A percentile compares a stretch with the other conserved stretches of the same genome.
These are phyloP conservation scores for Larimichthys crocea DNA, from an alignment of 2,113 vertebrate species.

Conservation along the genomic window DNA sequence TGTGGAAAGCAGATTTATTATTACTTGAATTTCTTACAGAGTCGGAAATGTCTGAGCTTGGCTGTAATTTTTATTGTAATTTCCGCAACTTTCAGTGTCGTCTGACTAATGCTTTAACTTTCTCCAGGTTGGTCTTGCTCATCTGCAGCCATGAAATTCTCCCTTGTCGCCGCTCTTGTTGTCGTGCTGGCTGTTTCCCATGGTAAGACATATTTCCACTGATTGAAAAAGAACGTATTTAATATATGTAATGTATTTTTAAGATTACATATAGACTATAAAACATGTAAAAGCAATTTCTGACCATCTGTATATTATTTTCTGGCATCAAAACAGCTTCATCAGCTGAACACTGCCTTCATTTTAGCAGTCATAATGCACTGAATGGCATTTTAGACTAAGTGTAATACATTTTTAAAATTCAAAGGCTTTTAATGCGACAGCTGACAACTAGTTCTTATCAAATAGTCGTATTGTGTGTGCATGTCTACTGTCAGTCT, in stretches of 20 bases:
- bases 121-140: slow-evolving; percentile 37
- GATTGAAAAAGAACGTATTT: not conserved
- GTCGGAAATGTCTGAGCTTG: not conserved
- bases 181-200: slow-evolving; percentile 65
- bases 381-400: not conserved
- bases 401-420: not conserved
- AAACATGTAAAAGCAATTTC: not conserved
- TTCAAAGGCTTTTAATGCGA: not conserved
- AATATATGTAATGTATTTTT: not conserved
- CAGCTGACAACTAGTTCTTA: not conserved
- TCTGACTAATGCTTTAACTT: not conserved
- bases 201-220: slow-evolving; percentile 48
- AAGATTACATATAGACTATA: not conserved
- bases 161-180: slow-evolving; percentile 57
- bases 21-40: not conserved
- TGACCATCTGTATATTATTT: not conserved
- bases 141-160: slow-evolving; percentile 75
- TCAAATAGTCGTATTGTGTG: not conserved
- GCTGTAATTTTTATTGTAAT: not conserved
- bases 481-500: not conserved
- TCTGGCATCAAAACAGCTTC: not conserved
- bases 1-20: not conserved
- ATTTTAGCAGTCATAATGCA: not conserved
- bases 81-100: not conserved
- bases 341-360: not conserved